Base-by-base conservation (phyloP, 2,888 invertebrate genomes). In the Lysandra bellargus region DNA sequence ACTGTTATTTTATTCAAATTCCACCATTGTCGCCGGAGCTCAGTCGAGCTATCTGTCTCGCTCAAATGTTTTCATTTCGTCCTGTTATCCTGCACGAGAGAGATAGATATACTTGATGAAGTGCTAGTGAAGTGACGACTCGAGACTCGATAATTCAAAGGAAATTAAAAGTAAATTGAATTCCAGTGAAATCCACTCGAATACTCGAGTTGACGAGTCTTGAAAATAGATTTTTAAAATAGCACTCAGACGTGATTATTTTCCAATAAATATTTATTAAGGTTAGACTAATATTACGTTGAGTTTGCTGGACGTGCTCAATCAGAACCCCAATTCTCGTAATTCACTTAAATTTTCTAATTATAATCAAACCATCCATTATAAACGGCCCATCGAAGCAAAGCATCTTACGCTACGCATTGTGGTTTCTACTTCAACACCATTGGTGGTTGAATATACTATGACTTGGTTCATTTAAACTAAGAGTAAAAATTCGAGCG, bases 1-100 rank as follows among this genome's bases (percentile, higher is more conserved):
- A 90, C 90, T 91, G 91, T 91, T 91, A 91, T 92, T 90, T 91
- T 91, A 92, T 91, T 91, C 90, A 91, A 91, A 91, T 90, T 87
- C 85, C 79, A 80, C 76, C 80, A 80, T 83, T 82, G 81, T 83
- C 78, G 80, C 73, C 80, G 80, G 81, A 80, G 82, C 87, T 85
- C 2, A 44, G 74, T 23, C 9, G 1, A 44, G 74, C 74, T 74
- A 44, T 44, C 44, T 44, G n/a, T 74, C 74, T 30, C 74, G 40
- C 23, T 74, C 74, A 44, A 44, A 23, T 44, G 5, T 74, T 74
- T 40, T 74, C 23, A 74, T 74, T 74, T 40, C n/a, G 9, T 40
- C 86, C 90, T 90, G 88, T 90, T 80, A 83, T 81, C 85, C 83
- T 83, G 82, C 85, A 87, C 86, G 84, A 86, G 81, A 81, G 81